Base-by-base conservation (phyloP, 2,888 invertebrate species). In the Brachyptera risi region DNA sequence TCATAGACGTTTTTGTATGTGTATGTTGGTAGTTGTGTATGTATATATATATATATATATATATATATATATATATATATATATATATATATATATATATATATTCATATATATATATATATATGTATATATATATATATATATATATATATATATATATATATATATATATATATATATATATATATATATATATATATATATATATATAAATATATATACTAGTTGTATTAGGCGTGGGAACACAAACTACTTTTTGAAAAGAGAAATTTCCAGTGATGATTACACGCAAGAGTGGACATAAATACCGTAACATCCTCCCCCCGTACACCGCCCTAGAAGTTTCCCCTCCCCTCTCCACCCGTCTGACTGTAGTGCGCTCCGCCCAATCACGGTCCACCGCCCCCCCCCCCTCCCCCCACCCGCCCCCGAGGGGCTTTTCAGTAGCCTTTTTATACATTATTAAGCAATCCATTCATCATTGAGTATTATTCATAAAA, bases 191-290 rank as follows among this genome's bases (percentile, higher is more conserved):
- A n/a, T n/a, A n/a, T n/a, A n/a, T n/a, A n/a, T n/a, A n/a, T n/a
- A n/a, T n/a, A n/a, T n/a, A n/a, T n/a, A n/a, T n/a, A n/a, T n/a
- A n/a, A n/a, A n/a, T n/a, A n/a, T 21, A 19, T 47, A 21, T 15
- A 11, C 3, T 17, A n/a, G n/a, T n/a, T 35, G 27, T n/a, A 4
- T 17, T 7, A 35, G 23, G 35, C 54, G 54, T 54, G 54, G 54
- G 54, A 54, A 54, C 54, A 21, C 27, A 11, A 27, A 27, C 1
- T 31, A 15, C 31, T 35, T 15, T 19, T n/a, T 17, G 21, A 35
- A 51, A 51, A 51, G 51, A 35, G 51, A 27, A 51, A 51, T 51
- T 27, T 51, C 37, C 37, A 23, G 1, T 13, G 54, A 54, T 31
- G 31, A 54, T 54, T 37, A 54, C 54, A 31, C 37, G 54, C 19